Conservation (phyloP, 2,888 invertebrate species). For the Anarsia innoxiella region DNA sequence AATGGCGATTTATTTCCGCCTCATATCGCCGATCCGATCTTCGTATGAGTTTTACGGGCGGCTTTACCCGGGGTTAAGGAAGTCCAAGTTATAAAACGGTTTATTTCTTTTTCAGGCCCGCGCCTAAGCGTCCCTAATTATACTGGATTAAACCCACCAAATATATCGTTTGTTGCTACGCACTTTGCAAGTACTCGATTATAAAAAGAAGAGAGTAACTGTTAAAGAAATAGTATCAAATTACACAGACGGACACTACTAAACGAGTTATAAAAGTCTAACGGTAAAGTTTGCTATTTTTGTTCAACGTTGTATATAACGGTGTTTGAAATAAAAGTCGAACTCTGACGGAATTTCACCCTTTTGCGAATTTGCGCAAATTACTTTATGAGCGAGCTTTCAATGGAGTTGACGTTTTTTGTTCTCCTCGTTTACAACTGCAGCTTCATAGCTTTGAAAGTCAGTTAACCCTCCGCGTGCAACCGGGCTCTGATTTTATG, state of each 20-base stretch:
- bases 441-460: slow-evolving; percentile 35
- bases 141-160: slow-evolving; percentile 42
- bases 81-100: slow-evolving; percentile 70
- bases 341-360: slow-evolving; percentile 52
- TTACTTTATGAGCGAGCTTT: slow-evolving; percentile 65
- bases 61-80: slow-evolving; percentile 69
- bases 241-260: slow-evolving; percentile 26
- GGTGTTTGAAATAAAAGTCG: slow-evolving; percentile 53
- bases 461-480: slow-evolving; percentile 35
- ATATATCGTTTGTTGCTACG: slow-evolving; percentile 37
- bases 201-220: too few relatives aligned
- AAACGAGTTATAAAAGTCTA: slow-evolving; percentile 26
- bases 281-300: slow-evolving; percentile 38
- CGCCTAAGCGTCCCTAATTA: slow-evolving; percentile 55
- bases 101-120: slow-evolving; percentile 66
- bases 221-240: slow-evolving; percentile 22
- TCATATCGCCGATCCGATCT: slow-evolving; percentile 72
- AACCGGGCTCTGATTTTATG: slow-evolving; percentile 44
- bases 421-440: slow-evolving; percentile 49
- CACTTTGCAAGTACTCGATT: slow-evolving; percentile 3
- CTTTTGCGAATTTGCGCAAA: slow-evolving; percentile 73
- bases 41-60: slow-evolving; percentile 69
- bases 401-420: slow-evolving; percentile 51
- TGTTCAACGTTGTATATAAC: slow-evolving; percentile 45
- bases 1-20: slow-evolving; percentile 75